These are phyloP conservation scores for Achlya flavicornis DNA, from an alignment of 2,888 invertebrate species.

Conservation along the genomic window DNA sequence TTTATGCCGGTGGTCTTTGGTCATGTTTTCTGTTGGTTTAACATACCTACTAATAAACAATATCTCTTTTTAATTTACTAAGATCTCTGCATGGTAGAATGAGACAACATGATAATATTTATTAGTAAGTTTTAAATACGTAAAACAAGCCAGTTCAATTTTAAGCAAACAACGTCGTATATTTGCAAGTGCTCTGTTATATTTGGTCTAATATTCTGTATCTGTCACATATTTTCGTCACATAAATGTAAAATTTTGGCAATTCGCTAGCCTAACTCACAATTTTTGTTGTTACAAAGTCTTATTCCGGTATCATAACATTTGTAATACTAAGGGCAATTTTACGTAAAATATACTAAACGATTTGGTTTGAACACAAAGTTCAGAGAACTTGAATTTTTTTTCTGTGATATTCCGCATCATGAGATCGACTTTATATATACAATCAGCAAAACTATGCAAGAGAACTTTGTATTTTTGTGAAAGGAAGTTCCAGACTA, in stretches of 20 bases:
- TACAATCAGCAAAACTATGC: too few relatives aligned
- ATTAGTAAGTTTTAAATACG: neutral
- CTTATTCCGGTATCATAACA: neutral
- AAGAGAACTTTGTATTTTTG: too few relatives aligned
- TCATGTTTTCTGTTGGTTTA: neutral
- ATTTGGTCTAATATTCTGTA: too few relatives aligned
- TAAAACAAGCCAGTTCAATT: too few relatives aligned
- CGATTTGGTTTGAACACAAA: too few relatives aligned
- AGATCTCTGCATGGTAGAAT: neutral
- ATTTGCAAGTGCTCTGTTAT: neutral
- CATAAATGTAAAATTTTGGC: neutral
- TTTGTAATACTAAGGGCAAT: neutral
- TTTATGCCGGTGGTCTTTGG: conserved; percentile 6
- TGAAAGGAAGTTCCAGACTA: too few relatives aligned
- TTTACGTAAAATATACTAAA: neutral
- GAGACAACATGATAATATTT: neutral
- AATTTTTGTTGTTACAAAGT: neutral
- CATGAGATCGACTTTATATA: too few relatives aligned
- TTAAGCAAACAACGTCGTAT: too few relatives aligned
- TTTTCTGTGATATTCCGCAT: too few relatives aligned
- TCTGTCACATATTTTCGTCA: neutral
- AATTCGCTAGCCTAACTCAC: neutral
- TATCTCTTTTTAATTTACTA: neutral
- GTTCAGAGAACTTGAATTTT: too few relatives aligned
- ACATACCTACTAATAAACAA: conserved; percentile 1